Evolutionary conservation across 2,888 invertebrate genomes (phyloP), one percentile per base, ranked within the genome.

Genomic region (Tinea pellionella): DNA sequence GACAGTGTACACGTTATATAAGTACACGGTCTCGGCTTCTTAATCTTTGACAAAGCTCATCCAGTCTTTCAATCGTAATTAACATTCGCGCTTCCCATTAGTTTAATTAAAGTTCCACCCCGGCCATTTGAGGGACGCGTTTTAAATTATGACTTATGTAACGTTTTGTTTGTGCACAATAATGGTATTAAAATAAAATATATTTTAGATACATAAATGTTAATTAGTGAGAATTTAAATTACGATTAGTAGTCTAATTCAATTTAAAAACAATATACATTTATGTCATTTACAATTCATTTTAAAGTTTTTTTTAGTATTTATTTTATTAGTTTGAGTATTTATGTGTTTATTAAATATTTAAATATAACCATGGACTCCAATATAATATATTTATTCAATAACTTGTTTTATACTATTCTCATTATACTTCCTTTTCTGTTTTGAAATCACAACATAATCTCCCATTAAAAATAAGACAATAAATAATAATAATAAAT

Each of bases 71-170:
- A 89, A 89, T 90, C 86, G 90, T 91, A 92, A 92, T 92, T 92
- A 92, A 91, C 91, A 90, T 90, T 90, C 89, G 89, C 88, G 89
- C 88, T 89, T 88, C 88, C 92, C 92, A 92, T 92, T 92, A 92
- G 90, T 90, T 89, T 92, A 92, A 92, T 92, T 91, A 91, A 91
- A 91, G 89, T 89, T 89, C 89, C 90, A 90, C 90, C 88, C 47
- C 43, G 43, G 24, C 24, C 59, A 43, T 59, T 59, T 30, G 30
- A 43, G 57, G 29, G 57, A 32, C 42, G 41, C 59, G 32, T 19
- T 61, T 63, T 51, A 60, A 30, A 60, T 62, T 62, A 62, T 62
- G 61, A 62, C 59, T 57, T 55, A 61, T 43, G 61, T 55, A 8
- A 32, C 55, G 16, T 13, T 53, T 60, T 12, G 15, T 37, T 53